A percentile compares a stretch with the other conserved stretches of the same genome.
phyloP scores from a whole-genome alignment of 2,797 vertebrate genomes.

The Halcyon leucocephala region DNA sequence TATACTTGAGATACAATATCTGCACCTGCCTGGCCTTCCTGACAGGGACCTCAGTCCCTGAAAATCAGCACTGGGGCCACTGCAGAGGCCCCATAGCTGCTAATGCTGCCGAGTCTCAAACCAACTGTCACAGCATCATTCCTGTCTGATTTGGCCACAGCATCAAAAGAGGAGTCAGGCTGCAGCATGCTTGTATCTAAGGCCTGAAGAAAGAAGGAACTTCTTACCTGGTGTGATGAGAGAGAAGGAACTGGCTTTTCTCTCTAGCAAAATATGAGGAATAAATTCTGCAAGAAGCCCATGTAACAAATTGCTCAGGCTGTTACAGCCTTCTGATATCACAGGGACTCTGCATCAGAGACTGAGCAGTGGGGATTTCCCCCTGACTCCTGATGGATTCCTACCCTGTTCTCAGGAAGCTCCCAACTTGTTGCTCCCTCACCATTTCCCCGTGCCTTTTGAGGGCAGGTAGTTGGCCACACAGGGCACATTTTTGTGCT shows the following conservation, averaged over 20 bases:
- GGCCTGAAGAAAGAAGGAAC: not conserved
- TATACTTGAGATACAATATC: not conserved
- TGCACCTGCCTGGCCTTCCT: not conserved
- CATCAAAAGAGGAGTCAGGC: not conserved
- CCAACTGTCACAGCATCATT: not conserved
- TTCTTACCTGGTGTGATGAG: not conserved
- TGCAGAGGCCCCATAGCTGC: not conserved
- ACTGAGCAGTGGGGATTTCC: not conserved
- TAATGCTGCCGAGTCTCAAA: not conserved
- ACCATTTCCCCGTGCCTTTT: not conserved
- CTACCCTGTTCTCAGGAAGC: not conserved
- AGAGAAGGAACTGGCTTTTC: not conserved
- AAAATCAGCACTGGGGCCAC: not conserved
- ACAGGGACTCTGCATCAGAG: not conserved
- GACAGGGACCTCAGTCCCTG: not conserved
- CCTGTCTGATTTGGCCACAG: not conserved
- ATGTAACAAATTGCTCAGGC: not conserved
- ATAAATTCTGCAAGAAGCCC: not conserved
- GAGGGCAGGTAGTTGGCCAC: not conserved
- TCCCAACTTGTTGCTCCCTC: not conserved
- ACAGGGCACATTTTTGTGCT: not conserved
- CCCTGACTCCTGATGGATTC: not conserved
- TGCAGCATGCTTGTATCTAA: not conserved
- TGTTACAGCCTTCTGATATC: not conserved
- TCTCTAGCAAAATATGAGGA: not conserved